A percentile compares a stretch with the other conserved stretches of the same genome.
Evolutionary conservation across 2,797 vertebrate species (phyloP).

Genomic region (Smutsia temminckii): DNA sequence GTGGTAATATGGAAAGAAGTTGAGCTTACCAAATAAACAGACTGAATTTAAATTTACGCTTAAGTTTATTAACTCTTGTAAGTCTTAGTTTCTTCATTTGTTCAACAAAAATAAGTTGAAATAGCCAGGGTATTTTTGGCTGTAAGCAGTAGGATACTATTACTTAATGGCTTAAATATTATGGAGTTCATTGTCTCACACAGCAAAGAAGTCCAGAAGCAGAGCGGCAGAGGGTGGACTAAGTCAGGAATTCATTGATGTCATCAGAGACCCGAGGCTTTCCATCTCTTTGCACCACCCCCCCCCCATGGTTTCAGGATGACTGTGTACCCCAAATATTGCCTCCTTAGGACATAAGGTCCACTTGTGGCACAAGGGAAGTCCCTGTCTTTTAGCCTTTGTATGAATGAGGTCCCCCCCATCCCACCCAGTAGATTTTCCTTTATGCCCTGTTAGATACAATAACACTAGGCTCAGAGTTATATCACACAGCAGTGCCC

Average conservation of each 20-base stretch:
- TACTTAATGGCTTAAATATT: slow-evolving; percentile 8
- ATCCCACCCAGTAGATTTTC: neutral
- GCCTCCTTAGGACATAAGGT: neutral
- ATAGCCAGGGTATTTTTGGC: neutral
- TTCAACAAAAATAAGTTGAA: slow-evolving; percentile 30
- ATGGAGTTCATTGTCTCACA: neutral
- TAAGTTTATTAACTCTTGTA: neutral
- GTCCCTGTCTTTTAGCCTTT: neutral
- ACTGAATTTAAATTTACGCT: neutral
- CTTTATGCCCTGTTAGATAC: neutral
- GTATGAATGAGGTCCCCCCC: neutral
- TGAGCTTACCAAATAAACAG: slow-evolving; percentile 4
- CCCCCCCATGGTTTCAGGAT: neutral
- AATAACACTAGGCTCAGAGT: neutral
- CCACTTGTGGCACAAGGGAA: neutral
- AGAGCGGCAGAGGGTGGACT: neutral
- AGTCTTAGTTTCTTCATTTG: slow-evolving; percentile 26
- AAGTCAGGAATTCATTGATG: neutral
- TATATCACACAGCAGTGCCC: neutral
- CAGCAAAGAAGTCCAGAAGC: neutral
- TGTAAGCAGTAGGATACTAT: neutral
- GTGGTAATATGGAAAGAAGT: neutral
- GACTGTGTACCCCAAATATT: neutral
- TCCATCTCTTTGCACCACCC: neutral
- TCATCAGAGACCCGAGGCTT: neutral